Percentiles rank a stretch among this genome's conserved stretches.
phyloP scores from a whole-genome alignment of 2,113 vertebrate species.

The Anseranas semipalmata region DNA sequence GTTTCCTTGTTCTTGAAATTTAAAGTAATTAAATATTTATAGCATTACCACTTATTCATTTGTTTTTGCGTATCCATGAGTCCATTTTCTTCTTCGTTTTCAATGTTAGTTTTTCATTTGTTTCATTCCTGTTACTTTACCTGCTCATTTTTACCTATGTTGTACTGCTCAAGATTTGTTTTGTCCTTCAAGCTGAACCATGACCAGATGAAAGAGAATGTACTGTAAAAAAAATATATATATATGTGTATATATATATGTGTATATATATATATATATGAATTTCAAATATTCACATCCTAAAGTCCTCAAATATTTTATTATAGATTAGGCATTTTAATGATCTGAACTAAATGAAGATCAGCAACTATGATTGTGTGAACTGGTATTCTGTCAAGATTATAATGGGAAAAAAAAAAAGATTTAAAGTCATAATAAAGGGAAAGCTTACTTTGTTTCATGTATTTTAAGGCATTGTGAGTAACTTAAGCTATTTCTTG shows the following conservation, averaged over 20 bases:
- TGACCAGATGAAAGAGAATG: background rate
- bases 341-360: background rate
- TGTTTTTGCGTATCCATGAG: background rate
- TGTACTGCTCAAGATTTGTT: background rate
- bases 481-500: background rate
- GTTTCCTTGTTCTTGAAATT: background rate
- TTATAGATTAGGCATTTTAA: background rate
- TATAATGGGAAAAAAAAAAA: background rate
- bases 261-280: no score
- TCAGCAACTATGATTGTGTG: background rate
- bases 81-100: background rate
- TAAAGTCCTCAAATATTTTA: background rate
- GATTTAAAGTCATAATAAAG: background rate
- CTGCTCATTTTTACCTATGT: background rate
- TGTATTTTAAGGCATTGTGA: background rate
- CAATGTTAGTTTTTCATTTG: background rate
- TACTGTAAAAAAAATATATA: background rate
- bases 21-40: background rate
- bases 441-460: background rate
- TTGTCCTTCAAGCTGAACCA: background rate
- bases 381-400: background rate
- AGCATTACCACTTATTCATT: background rate
- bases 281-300: background rate
- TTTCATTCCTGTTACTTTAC: background rate
- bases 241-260: no score